Base-by-base conservation (phyloP, 2,797 vertebrate genomes). In the Ispidina picta region DNA sequence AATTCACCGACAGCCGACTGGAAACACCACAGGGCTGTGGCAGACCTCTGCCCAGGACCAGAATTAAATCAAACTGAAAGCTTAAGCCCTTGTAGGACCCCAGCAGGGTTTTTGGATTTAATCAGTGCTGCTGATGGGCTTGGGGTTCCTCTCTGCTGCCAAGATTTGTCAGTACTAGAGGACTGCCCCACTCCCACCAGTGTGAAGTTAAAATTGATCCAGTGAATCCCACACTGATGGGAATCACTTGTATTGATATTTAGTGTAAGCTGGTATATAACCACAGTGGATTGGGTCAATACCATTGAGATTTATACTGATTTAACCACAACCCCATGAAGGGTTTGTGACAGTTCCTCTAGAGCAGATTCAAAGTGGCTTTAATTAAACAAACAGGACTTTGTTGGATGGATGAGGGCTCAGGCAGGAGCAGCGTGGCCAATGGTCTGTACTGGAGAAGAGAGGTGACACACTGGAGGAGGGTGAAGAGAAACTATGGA, bases 401-500 rank as follows among this genome's bases (percentile, higher is more conserved):
- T 58, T 33, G 55, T 31, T 23, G 12, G 29, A 52, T 44, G 25
- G 52, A 65, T 1, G 25, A 70, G 51, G 44, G 29, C 46, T 74
- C 0, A 2, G 77, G 49, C 49, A 44, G 71, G 11, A 82, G 39
- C 25, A 54, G 68, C 1, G 2, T 0, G 4, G 28, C 17, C 5
- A 3, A 7, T 44, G 51, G 37, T 37, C 65, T 60, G 62, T 46
- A 73, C 28, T 49, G 41, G 66, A 51, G 22, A 69, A 26, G 33
- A 83, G 65, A 64, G 26, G 25, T 1, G 7, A 46, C 37, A 62
- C 21, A 8, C 0, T 0, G 1, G 15, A 28, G 54, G 18, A 59
- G 52, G n/a, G 18, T 21, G 26, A 68, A 62, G 49, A 37, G 65
- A 28, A 87, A 17, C 22, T 4, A 9, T 1, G 2, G 35, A 71